Percentiles rank a stretch among this genome's conserved stretches.
These are phyloP conservation scores for Phocoena phocoena DNA, from an alignment of 2,113 vertebrate species.

Conservation along the genomic window DNA sequence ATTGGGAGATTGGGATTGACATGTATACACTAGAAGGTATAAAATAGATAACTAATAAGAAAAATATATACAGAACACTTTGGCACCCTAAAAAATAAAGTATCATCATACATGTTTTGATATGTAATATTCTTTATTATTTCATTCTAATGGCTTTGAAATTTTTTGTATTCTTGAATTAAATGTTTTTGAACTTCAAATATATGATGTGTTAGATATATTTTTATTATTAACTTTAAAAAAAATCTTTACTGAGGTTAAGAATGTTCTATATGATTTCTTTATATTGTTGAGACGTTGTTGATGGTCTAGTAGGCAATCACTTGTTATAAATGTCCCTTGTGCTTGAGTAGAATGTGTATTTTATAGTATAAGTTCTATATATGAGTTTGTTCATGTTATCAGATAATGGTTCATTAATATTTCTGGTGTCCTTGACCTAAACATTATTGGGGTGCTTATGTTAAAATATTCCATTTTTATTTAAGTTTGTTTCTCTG, in stretches of 20 bases:
- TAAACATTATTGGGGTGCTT: not conserved
- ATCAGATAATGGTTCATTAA: not conserved
- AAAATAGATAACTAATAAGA: too few relatives aligned
- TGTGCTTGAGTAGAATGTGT: not conserved
- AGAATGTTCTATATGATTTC: not conserved
- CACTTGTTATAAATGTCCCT: not conserved
- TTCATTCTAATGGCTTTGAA: not conserved
- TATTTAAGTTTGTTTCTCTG: not conserved
- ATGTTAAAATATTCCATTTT: not conserved
- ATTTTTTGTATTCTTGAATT: not conserved
- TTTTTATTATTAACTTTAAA: not conserved
- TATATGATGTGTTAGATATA: not conserved
- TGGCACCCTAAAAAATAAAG: not conserved
- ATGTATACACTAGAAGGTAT: too few relatives aligned
- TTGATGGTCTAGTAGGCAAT: not conserved
- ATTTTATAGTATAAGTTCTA: not conserved
- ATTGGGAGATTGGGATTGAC: too few relatives aligned
- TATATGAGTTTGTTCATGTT: not conserved
- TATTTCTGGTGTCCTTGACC: not conserved
- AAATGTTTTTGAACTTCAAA: not conserved
- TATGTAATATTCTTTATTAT: not conserved
- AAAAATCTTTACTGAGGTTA: not conserved
- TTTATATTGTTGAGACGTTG: not conserved
- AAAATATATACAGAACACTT: too few relatives aligned
- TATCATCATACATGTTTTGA: not conserved